A percentile compares a stretch with the other conserved stretches of the same genome.
These are phyloP conservation scores for Acanthosepion esculentum DNA, from an alignment of 2,888 invertebrate genomes.

Conservation along the genomic window DNA sequence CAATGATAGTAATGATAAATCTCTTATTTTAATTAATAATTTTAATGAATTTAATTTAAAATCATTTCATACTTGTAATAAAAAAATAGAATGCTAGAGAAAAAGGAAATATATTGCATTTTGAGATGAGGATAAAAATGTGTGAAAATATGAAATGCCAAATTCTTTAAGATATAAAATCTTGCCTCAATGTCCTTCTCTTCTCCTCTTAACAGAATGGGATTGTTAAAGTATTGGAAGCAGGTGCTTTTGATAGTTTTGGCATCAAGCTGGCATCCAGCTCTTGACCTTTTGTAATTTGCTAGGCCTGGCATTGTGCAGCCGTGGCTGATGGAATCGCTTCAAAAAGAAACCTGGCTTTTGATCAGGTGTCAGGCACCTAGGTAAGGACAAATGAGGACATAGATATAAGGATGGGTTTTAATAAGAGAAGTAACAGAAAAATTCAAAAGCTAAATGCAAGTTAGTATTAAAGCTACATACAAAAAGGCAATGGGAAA, in stretches of 20 bases:
- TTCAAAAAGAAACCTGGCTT: neutral
- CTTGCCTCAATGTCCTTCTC: neutral
- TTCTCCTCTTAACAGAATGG: neutral
- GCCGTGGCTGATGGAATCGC: neutral
- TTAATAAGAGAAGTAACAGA: neutral
- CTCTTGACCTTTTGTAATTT: constrained; percentile 8
- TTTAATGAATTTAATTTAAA: no score
- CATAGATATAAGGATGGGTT: neutral
- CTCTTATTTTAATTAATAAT: neutral
- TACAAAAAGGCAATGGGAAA: neutral
- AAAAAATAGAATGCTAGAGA: neutral
- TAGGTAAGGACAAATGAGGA: neutral
- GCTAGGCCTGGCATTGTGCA: neutral
- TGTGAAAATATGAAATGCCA: neutral
- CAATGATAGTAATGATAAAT: neutral
- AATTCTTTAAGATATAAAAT: neutral
- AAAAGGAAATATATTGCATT: neutral
- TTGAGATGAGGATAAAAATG: neutral
- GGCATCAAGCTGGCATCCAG: neutral
- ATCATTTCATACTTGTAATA: neutral
- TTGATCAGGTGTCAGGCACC: neutral
- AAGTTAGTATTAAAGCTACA: neutral
- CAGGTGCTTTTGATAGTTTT: neutral
- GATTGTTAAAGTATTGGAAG: neutral
- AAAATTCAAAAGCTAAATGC: neutral